Percentiles rank a stretch among this genome's conserved stretches.
Conservation (phyloP, 2,113 vertebrate genomes). For the Pitta sordida region DNA sequence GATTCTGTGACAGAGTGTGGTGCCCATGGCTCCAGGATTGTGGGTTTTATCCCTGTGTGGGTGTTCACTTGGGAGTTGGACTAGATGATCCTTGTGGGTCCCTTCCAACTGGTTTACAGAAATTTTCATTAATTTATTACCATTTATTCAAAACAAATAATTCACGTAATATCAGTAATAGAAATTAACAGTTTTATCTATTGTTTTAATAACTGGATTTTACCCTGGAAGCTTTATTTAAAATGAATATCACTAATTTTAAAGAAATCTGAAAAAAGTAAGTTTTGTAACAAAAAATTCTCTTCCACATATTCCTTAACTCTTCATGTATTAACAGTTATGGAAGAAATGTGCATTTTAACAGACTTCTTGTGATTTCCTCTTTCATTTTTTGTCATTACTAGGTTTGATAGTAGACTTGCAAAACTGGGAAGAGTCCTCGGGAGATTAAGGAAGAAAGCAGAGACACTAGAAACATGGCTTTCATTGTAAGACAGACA, state of each 20-base stretch:
- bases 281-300: not conserved
- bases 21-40: too few relatives aligned
- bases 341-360: not conserved
- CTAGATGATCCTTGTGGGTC: too few relatives aligned
- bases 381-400: not conserved
- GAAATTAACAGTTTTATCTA: not conserved
- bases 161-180: not conserved
- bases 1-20: too few relatives aligned
- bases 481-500: not conserved
- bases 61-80: too few relatives aligned
- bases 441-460: not conserved
- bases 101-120: not conserved
- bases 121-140: not conserved
- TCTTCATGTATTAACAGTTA: not conserved
- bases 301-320: fast-evolving
- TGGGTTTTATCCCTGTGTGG: too few relatives aligned
- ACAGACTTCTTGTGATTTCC: not conserved
- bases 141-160: not conserved
- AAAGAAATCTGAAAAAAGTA: not conserved
- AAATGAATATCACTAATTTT: not conserved
- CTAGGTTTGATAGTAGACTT: not conserved
- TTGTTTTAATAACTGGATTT: not conserved
- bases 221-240: not conserved
- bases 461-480: not conserved
- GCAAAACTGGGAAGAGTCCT: not conserved